Percentiles rank a stretch among this genome's conserved stretches.
These are phyloP conservation scores for Acanthosoma haemorrhoidale DNA, from an alignment of 2,888 invertebrate genomes.

Conservation along the genomic window DNA sequence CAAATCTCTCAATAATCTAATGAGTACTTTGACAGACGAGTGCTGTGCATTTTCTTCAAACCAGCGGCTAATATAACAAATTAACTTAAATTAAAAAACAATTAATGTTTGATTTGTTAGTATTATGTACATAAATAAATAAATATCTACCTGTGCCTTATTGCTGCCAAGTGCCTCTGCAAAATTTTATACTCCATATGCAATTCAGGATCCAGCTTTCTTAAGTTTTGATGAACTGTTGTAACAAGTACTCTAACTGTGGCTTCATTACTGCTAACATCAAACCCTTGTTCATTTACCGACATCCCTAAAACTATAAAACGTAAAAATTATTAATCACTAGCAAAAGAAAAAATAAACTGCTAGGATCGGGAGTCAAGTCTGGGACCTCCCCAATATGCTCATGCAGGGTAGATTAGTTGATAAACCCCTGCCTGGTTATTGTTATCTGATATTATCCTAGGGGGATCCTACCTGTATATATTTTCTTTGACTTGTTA, in stretches of 20 bases:
- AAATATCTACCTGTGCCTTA: conserved; percentile 64
- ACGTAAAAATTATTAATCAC: background rate
- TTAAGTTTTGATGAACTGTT: conserved; percentile 87
- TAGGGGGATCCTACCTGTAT: too few species aligned
- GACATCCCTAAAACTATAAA: conserved; percentile 42
- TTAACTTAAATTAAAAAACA: background rate
- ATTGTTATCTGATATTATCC: too few species aligned
- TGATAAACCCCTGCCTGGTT: too few species aligned
- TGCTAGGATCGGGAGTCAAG: too few species aligned
- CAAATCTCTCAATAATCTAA: conserved; percentile 88
- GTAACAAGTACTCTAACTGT: conserved; percentile 87
- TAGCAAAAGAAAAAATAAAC: too few species aligned
- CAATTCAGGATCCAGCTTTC: conserved; percentile 84
- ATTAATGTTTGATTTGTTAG: background rate
- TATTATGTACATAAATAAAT: background rate
- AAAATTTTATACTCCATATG: conserved; percentile 63
- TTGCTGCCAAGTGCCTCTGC: conserved; percentile 85
- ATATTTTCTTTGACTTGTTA: too few species aligned
- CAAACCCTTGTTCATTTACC: conserved; percentile 70
- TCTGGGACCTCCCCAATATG: too few species aligned
- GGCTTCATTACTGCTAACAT: conserved; percentile 77
- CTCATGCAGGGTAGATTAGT: too few species aligned
- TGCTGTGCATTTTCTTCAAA: conserved; percentile 97
- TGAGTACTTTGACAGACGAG: conserved; percentile 90
- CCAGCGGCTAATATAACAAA: conserved; percentile 64